Evolutionary conservation across 2,888 invertebrate genomes (phyloP), one percentile per base, ranked within the genome.

Genomic region (Lamproptera curius): DNA sequence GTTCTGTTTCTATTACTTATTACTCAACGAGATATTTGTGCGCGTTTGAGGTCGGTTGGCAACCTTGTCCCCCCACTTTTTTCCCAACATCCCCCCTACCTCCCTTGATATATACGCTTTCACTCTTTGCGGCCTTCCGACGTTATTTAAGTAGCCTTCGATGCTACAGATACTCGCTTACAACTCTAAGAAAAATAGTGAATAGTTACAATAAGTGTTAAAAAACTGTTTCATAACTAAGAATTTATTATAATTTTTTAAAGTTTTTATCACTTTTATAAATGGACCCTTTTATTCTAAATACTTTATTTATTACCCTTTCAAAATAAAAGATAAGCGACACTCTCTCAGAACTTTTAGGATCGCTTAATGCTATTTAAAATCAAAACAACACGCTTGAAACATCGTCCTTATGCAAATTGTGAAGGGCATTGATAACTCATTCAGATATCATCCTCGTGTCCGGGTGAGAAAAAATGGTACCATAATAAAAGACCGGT

Each of bases 11-110:
- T 76, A 77, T 76, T 79, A 71, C 70, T 69, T 74, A 76, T 84
- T 85, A 82, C 85, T 74, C 82, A 83, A 84, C 71, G 61, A 61
- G 76, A 73, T 63, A 74, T 77, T 79, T 80, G 76, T 70, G 80
- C 78, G 73, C 73, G 76, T 71, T 70, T 77, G 67, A 65, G 72
- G 73, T 70, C 67, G 73, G 79, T 77, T 76, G 71, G 76, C 82
- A 85, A 79, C 85, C 85, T 85, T 84, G 85, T 68, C 60, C 64
- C 69, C 67, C 63, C 56, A 46, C 52, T 56, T 50, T 49, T 42
- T 52, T 54, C 51, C 49, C 28, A 43, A 37, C 45, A 40, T 43
- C 55, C 52, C 58, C 56, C 54, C 60, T 47, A 47, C 51, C 68
- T 58, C 66, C 65, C 63, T 63, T 65, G 60, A 71, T 45, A 34